A percentile compares a stretch with the other conserved stretches of the same genome.
phyloP scores from a whole-genome alignment of 2,113 vertebrate species.

The cat (Felis catus) region F.catus_Fca126_mat1.0 CM031411.1:89488001-89488500 shows the following conservation, averaged over 20 bases:
- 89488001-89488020: slow-evolving; percentile 36
- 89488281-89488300: slow-evolving; percentile 22
- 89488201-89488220: neutral
- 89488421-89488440: neutral
- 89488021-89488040: slow-evolving; percentile 15
- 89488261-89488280: neutral
- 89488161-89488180: neutral
- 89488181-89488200: slow-evolving; percentile 12
- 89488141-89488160: neutral
- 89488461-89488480: neutral
- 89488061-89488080: neutral
- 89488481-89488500: neutral
- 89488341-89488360: neutral
- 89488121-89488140: slow-evolving; percentile 39
- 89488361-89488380: neutral
- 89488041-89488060: neutral
- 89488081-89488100: neutral
- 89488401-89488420: neutral
- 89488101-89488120: neutral
- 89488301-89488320: neutral
- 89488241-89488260: neutral
- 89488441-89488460: neutral
- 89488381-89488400: neutral
- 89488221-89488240: slow-evolving; percentile 42
- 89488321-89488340: slow-evolving; percentile 13